Evolutionary conservation across 2,113 vertebrate species (phyloP), one percentile per base, ranked within the genome.

Genomic region (Corvus moneduloides): DNA sequence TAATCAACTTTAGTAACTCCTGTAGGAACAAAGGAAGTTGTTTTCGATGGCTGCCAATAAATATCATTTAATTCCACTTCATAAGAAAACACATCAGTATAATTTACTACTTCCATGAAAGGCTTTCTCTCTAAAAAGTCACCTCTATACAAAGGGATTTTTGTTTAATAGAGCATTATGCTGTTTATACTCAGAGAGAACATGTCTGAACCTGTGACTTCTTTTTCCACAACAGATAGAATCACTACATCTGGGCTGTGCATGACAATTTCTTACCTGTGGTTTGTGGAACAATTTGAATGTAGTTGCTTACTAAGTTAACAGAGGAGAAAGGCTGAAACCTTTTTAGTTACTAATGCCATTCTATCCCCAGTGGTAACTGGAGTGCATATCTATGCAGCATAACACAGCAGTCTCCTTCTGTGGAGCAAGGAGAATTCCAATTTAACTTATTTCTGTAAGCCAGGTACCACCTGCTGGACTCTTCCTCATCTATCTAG

Each of bases 1-100:
- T 99, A 99, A 97, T 99, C 99, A 92, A 99, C 99, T 96, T 99
- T 99, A 92, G 99, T 99, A 97, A 99, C 99, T 89, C 99, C 99
- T 99, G 97, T 48, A 75, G 83, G 97, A 92, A 96, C 63, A 43
- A 83, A 85, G 3, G 2, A 83, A 52, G 15, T 32, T 83, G 41
- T 48, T 71, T 37, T 67, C 30, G 49, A 6, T 22, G 24, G 8
- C 28, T 88, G 61, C 18, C 49, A 61, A 44, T 48, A 91, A 72
- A 59, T 2, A 2, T 11, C 10, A 52, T 13, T 30, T 17, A 44
- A 56, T 14, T 74, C 23, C 44, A 58, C 23, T 69, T 46, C 52
- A 61, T 27, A 43, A 9, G 88, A 63, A 93, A 76, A 77, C 9
- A 3, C 21, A 84, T 35, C 17, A 48, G 32, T n/a, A 48, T 56